Conservation (phyloP, 2,797 vertebrate species). For the Sebastes vulpes region DNA sequence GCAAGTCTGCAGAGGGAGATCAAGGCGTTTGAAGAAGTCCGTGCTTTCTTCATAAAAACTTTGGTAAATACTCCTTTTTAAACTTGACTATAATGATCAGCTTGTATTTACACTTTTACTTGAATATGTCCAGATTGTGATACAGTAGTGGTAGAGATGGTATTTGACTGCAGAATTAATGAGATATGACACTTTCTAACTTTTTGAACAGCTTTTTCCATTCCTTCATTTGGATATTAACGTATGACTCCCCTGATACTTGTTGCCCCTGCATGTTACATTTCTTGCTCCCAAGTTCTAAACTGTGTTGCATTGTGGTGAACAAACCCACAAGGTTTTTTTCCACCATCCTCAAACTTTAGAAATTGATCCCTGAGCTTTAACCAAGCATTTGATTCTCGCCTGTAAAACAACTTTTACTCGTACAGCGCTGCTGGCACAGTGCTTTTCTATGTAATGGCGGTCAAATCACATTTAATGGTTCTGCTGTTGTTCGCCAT, state of each 20-base stretch:
- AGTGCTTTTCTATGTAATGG: slow-evolving; percentile 21
- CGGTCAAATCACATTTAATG: slow-evolving; percentile 20
- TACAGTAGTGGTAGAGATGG: not conserved
- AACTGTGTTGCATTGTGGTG: slow-evolving; percentile 58
- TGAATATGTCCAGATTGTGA: not conserved
- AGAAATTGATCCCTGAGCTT: slow-evolving; percentile 24
- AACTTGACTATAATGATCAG: not conserved
- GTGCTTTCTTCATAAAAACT: slow-evolving; percentile 17
- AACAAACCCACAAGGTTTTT: slow-evolving; percentile 64
- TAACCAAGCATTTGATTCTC: slow-evolving; percentile 5
- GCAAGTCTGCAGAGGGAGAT: slow-evolving; percentile 34
- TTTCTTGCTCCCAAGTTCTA: slow-evolving; percentile 30
- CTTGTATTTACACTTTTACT: not conserved
- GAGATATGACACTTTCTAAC: not conserved
- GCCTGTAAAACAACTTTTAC: not conserved
- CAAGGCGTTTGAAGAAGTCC: slow-evolving; percentile 39
- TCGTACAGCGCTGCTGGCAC: not conserved
- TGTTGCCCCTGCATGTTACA: slow-evolving; percentile 13
- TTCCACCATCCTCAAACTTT: slow-evolving; percentile 56
- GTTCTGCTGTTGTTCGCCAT: slow-evolving; percentile 58
- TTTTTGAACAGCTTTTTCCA: not conserved
- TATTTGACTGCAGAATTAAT: not conserved
- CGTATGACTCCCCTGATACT: not conserved
- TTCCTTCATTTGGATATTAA: slow-evolving; percentile 3
- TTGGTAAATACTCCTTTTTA: slow-evolving; percentile 68